A percentile compares a stretch with the other conserved stretches of the same genome.
phyloP scores from a whole-genome alignment of 2,888 invertebrate species.

The Phlogophora meticulosa region DNA sequence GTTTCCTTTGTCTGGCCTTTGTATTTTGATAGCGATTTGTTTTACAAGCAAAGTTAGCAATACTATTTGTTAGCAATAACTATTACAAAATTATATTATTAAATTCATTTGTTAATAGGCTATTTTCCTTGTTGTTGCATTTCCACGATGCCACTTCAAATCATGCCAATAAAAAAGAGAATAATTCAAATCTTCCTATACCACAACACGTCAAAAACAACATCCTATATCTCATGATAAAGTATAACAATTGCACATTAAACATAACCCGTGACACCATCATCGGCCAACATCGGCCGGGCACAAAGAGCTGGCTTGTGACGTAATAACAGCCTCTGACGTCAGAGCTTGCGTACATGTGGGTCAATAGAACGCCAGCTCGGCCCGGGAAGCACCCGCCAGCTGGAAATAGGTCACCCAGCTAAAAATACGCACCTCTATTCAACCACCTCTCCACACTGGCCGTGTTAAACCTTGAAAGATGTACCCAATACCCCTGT shows the following conservation, averaged over 20 bases:
- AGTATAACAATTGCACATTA: slow-evolving; percentile 33
- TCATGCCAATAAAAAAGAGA: not conserved
- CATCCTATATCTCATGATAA: slow-evolving; percentile 20
- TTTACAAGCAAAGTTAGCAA: no score
- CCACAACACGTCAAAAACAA: not conserved
- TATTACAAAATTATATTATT: no score
- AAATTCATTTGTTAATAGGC: no score
- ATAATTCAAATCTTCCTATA: not conserved
- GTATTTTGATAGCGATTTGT: no score
- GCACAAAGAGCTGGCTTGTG: slow-evolving; percentile 79
- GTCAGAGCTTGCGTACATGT: slow-evolving; percentile 87
- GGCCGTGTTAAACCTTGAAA: slow-evolving; percentile 53
- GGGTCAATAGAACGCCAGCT: slow-evolving; percentile 86
- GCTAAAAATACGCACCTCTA: slow-evolving; percentile 82
- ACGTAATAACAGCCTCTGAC: slow-evolving; percentile 84
- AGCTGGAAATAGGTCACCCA: slow-evolving; percentile 84
- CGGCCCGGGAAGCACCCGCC: slow-evolving; percentile 83
- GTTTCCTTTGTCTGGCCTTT: no score
- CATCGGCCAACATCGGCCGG: slow-evolving; percentile 67
- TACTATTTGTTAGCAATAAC: no score
- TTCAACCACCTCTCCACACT: slow-evolving; percentile 65
- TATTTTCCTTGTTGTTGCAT: slow-evolving; percentile 2
- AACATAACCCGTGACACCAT: slow-evolving; percentile 56
- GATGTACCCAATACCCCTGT: slow-evolving; percentile 53
- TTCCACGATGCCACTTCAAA: not conserved